Conservation (phyloP, 2,797 vertebrate species). For the Poecilia velifera region DNA sequence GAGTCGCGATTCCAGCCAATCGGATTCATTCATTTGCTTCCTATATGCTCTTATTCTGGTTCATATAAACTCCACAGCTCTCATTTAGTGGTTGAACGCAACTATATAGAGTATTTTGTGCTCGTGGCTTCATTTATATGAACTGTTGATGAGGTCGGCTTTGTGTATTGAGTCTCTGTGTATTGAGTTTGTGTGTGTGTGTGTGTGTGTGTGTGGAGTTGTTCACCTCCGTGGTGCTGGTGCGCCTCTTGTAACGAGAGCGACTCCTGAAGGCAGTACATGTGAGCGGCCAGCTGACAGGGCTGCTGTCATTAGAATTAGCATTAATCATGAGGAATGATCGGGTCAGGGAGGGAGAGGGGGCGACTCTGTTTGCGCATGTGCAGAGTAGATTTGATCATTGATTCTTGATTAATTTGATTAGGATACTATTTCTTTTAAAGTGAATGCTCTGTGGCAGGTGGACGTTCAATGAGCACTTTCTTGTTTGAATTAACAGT, state of each 20-base stretch:
- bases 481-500: conserved; percentile 44
- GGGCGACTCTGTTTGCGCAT: conserved; percentile 11
- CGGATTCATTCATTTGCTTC: conserved; percentile 19
- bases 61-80: conserved; percentile 6
- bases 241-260: conserved; percentile 78
- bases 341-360: conserved; percentile 41
- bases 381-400: conserved; percentile 32
- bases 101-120: neutral
- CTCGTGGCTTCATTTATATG: conserved; percentile 32
- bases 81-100: neutral
- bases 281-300: conserved; percentile 71
- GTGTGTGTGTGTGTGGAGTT: conserved; percentile 47
- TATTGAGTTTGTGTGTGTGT: neutral
- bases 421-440: neutral
- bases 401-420: conserved; percentile 18
- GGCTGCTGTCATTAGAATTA: conserved; percentile 76
- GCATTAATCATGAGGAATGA: conserved; percentile 75
- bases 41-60: neutral
- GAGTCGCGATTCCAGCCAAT: conserved; percentile 30
- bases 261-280: conserved; percentile 83
- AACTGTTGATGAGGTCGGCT: conserved; percentile 70
- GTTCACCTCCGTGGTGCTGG: conserved; percentile 70
- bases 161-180: conserved; percentile 61
- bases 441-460: conserved; percentile 3
- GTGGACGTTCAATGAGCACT: conserved; percentile 6